Evolutionary conservation across 1,140 invertebrate genomes (phyloP).

Genomic region (Tribolium madens): DNA sequence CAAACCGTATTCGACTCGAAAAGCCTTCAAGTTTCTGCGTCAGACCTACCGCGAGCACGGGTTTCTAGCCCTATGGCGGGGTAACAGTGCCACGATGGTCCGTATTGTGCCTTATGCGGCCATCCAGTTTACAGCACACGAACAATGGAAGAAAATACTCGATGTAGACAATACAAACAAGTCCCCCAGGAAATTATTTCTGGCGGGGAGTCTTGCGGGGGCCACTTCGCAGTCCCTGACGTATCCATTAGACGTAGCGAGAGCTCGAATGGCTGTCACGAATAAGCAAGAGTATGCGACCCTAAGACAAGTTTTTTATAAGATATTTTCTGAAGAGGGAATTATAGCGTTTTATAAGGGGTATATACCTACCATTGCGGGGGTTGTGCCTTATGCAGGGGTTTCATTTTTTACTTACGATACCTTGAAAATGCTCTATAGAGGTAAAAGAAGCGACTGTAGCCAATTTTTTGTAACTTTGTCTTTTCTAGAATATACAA

Average conservation of each 20-base stretch:
- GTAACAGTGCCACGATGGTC: constrained; percentile 98
- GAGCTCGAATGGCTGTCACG: constrained; percentile 98
- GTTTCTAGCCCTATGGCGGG: constrained; percentile 89
- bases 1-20: constrained; percentile 81
- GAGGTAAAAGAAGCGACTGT: constrained; percentile 71
- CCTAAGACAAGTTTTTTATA: constrained; percentile 80
- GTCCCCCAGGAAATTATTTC: constrained; percentile 71
- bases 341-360: constrained; percentile 85
- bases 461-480: constrained; percentile 23
- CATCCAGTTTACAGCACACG: constrained; percentile 96
- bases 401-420: constrained; percentile 98
- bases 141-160: constrained; percentile 93
- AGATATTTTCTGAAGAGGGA: constrained; percentile 87
- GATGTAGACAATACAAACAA: constrained; percentile 69
- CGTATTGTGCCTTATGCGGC: constrained; percentile 97
- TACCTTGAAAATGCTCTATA: constrained; percentile 86
- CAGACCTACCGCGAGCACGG: constrained; percentile 81
- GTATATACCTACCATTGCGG: constrained; percentile 90
- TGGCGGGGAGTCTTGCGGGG: constrained; percentile 94
- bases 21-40: constrained; percentile 83
- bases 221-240: constrained; percentile 93
- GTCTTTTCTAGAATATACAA: constrained; percentile 54
- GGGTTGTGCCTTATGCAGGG: constrained; percentile 97
- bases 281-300: constrained; percentile 78
- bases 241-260: constrained; percentile 95